Evolutionary conservation across 2,888 invertebrate genomes (phyloP).

Genomic region (Noctua comes): DNA sequence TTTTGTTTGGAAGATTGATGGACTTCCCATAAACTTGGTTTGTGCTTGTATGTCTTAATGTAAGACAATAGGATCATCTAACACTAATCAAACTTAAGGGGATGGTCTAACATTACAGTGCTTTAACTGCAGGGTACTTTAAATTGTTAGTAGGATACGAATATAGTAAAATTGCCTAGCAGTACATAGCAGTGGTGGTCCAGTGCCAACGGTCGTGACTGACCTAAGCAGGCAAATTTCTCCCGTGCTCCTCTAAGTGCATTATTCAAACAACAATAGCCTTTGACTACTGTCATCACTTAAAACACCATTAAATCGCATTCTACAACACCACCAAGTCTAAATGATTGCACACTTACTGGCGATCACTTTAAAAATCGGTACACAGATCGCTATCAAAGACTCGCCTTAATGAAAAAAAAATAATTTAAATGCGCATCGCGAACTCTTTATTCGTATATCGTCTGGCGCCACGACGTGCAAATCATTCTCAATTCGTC

Average conservation of each 20-base stretch:
- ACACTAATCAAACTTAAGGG: constrained; percentile 63
- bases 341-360: background rate
- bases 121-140: background rate
- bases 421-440: constrained; percentile 67
- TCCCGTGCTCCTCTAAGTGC: background rate
- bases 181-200: background rate
- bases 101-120: constrained; percentile 14
- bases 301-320: constrained; percentile 4
- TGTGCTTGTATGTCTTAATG: constrained; percentile 50
- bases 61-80: constrained; percentile 63
- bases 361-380: constrained; percentile 17
- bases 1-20: constrained; percentile 62
- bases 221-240: background rate
- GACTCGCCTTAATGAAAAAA: constrained; percentile 66
- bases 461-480: constrained; percentile 76
- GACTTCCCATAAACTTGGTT: constrained; percentile 42
- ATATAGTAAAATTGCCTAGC: background rate
- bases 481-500: constrained; percentile 59
- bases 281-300: background rate
- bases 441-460: constrained; percentile 69
- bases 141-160: too few species aligned
- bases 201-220: background rate
- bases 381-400: constrained; percentile 31
- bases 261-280: background rate
- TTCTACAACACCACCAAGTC: background rate